phyloP scores from a whole-genome alignment of 2,113 vertebrate species.

The Cyprinodon variegatus region DNA sequence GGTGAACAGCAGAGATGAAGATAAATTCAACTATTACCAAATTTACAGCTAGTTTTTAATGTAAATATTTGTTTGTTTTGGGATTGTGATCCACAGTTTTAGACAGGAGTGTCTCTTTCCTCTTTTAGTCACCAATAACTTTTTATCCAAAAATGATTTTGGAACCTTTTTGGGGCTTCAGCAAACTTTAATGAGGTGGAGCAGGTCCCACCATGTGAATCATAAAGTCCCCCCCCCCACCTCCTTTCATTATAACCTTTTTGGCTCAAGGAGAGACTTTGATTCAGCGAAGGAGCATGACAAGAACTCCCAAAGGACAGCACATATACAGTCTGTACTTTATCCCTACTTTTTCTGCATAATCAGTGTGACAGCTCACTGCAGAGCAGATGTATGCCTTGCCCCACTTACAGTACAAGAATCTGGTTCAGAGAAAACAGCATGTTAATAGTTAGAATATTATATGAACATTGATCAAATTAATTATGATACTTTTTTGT shows the following conservation, averaged over 20 bases:
- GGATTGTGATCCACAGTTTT: background rate
- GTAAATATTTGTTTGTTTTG: background rate
- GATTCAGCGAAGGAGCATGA: constrained; percentile 30
- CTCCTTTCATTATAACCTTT: constrained; percentile 37
- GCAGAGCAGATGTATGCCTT: constrained; percentile 13
- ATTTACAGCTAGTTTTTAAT: no score
- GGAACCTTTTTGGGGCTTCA: background rate
- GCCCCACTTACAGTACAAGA: constrained; percentile 34
- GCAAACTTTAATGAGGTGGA: background rate
- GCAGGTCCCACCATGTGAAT: constrained; percentile 4
- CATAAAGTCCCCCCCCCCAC: constrained; percentile 19
- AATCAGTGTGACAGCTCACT: constrained; percentile 33
- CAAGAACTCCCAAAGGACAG: constrained; percentile 42
- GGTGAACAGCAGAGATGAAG: no score
- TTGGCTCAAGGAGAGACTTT: constrained; percentile 35
- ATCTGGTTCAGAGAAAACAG: constrained; percentile 7
- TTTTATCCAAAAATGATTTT: background rate
- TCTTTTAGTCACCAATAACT: background rate
- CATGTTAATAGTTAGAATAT: background rate
- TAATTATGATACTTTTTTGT: background rate
- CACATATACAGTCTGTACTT: constrained; percentile 19
- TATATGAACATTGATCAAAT: background rate
- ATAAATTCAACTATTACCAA: no score
- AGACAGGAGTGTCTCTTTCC: background rate
- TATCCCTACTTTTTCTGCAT: constrained; percentile 30